Evolutionary conservation across 2,113 vertebrate species (phyloP).

Genomic region (Neotragus pygmaeus): DNA sequence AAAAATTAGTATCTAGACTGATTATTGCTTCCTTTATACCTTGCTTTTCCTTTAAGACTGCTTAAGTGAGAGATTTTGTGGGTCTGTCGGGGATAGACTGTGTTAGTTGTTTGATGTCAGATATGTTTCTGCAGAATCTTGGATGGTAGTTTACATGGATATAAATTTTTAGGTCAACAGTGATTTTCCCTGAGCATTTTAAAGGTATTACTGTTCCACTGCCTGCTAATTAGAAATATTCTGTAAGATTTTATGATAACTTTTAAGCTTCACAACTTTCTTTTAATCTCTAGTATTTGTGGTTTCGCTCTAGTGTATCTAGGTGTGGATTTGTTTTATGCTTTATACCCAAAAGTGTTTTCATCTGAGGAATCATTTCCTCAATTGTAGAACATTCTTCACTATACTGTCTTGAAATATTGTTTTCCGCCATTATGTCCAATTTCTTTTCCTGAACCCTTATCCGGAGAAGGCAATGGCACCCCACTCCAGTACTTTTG

Average conservation of each 20-base stretch:
- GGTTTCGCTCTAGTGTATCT: not conserved
- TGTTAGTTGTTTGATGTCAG: not conserved
- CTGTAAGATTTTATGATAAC: not conserved
- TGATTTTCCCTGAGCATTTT: not conserved
- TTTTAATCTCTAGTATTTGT: not conserved
- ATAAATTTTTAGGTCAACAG: not conserved
- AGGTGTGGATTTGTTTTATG: not conserved
- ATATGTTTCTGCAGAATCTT: not conserved
- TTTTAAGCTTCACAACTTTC: not conserved
- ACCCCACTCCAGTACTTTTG: too few relatives aligned
- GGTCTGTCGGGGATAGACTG: not conserved
- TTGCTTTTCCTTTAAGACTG: not conserved
- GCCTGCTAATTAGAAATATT: not conserved
- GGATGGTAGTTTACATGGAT: not conserved
- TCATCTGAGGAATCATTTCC: not conserved
- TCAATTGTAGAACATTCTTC: not conserved
- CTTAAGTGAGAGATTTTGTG: not conserved
- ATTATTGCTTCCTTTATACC: not conserved
- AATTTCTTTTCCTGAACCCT: not conserved
- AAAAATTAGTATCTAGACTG: not conserved
- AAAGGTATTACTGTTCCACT: not conserved
- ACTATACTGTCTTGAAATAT: not conserved
- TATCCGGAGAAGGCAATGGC: too few relatives aligned
- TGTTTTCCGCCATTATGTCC: not conserved
- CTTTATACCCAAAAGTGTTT: not conserved